phyloP scores from a whole-genome alignment of 2,113 vertebrate species.

The Oreotragus oreotragus region DNA sequence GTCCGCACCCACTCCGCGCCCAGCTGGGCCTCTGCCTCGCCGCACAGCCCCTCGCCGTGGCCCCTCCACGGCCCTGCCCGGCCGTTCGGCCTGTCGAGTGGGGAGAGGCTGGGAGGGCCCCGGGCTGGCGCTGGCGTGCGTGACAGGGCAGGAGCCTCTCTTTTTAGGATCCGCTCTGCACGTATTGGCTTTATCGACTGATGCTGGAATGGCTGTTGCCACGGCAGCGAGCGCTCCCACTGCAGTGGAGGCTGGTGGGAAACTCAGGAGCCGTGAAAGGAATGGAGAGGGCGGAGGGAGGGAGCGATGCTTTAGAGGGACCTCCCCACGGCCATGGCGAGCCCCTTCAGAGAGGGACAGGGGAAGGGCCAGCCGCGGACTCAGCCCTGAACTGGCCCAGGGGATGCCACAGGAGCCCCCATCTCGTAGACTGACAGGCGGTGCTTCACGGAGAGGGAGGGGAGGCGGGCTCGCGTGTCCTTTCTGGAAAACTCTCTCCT shows the following conservation, averaged over 20 bases:
- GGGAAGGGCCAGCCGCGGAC: neutral
- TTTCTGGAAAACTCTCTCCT: neutral
- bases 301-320: conserved; percentile 60
- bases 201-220: conserved; percentile 76
- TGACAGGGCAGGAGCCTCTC: neutral
- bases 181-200: conserved; percentile 48
- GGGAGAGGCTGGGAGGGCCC: neutral
- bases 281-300: conserved; percentile 74
- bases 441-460: neutral
- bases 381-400: neutral
- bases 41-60: neutral
- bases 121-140: neutral
- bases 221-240: conserved; percentile 73
- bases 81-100: neutral
- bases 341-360: neutral
- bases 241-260: conserved; percentile 83
- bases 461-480: rapidly evolving
- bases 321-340: neutral
- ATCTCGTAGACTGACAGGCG: neutral
- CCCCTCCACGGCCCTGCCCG: neutral
- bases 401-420: neutral
- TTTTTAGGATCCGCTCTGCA: neutral
- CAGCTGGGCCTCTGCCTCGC: neutral
- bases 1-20: neutral
- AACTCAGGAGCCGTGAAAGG: conserved; percentile 81